These are phyloP conservation scores for Caretta caretta DNA, from an alignment of 2,113 vertebrate species.

Conservation along the genomic window DNA sequence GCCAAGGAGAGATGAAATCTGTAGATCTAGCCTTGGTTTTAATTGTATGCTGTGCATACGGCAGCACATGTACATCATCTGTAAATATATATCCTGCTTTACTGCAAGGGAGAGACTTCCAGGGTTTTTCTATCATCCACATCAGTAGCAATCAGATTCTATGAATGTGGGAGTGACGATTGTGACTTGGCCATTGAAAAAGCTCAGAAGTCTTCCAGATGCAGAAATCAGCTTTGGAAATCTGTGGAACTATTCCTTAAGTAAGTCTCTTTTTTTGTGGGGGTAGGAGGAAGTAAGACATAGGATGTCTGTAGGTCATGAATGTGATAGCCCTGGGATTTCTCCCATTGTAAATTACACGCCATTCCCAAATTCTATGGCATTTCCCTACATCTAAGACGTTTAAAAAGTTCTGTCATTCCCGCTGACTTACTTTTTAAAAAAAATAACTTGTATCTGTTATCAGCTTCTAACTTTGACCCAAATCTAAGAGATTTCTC, in stretches of 20 bases:
- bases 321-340: conserved; percentile 46
- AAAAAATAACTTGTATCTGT: background rate
- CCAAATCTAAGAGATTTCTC: conserved; percentile 29
- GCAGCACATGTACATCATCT: conserved; percentile 13
- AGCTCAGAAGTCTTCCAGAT: conserved; percentile 60
- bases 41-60: conserved; percentile 16
- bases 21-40: background rate
- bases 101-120: background rate
- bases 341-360: conserved; percentile 48
- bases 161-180: conserved; percentile 53
- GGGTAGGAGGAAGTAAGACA: background rate
- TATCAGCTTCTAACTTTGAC: background rate
- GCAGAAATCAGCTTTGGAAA: conserved; percentile 38
- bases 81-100: conserved; percentile 35
- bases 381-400: conserved; percentile 40
- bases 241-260: conserved; percentile 30
- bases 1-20: background rate
- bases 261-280: background rate
- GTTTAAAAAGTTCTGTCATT: background rate
- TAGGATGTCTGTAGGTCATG: conserved; percentile 10
- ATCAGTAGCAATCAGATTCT: conserved; percentile 53
- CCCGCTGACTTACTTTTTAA: background rate
- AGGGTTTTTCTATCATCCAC: conserved; percentile 40
- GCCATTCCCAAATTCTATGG: conserved; percentile 25
- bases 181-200: conserved; percentile 60